Evolutionary conservation across 2,113 vertebrate genomes (phyloP).

Genomic region (Pseudopipra pipra): DNA sequence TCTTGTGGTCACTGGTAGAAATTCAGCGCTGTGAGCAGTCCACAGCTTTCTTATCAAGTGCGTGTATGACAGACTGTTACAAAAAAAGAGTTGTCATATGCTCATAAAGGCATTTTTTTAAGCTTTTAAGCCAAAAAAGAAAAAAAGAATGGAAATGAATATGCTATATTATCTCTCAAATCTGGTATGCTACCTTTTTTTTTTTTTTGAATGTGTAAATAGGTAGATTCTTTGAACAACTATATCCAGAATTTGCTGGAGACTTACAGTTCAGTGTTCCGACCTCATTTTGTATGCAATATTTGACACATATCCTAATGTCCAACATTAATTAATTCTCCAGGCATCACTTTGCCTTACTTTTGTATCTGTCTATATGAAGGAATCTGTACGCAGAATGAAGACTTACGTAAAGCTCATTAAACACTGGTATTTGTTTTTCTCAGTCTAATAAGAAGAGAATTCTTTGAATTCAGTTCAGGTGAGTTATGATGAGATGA

Average conservation of each 20-base stretch:
- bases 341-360: background rate
- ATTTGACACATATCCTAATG: background rate
- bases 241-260: background rate
- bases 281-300: background rate
- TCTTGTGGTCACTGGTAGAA: slow-evolving; percentile 72
- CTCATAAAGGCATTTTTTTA: background rate
- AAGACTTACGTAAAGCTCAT: background rate
- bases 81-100: background rate
- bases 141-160: background rate
- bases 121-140: background rate
- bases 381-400: background rate
- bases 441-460: background rate
- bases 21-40: background rate
- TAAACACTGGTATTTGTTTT: background rate
- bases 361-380: accelerated
- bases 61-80: background rate
- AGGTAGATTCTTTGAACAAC: background rate
- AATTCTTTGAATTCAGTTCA: background rate
- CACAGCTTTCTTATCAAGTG: background rate
- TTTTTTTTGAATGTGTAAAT: background rate
- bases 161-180: background rate
- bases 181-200: background rate
- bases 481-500: background rate
- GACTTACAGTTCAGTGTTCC: background rate
- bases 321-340: background rate